phyloP scores from a whole-genome alignment of 2,113 vertebrate genomes.

The Brachionichthys hirsutus region DNA sequence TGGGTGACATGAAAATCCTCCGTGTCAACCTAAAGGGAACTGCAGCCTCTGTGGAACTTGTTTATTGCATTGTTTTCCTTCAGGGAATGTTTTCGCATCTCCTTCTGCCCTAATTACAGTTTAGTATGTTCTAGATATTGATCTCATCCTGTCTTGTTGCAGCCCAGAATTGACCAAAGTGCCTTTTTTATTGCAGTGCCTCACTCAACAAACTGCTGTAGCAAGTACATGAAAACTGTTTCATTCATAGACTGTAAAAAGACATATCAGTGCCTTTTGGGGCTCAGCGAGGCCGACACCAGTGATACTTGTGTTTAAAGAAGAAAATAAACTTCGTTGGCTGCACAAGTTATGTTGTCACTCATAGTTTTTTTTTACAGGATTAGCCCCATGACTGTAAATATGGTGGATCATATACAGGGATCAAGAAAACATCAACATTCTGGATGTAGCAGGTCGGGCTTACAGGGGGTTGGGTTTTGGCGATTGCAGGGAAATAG shows the following conservation, averaged over 20 bases:
- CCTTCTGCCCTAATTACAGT: not conserved
- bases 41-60: conserved; percentile 34
- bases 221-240: conserved; percentile 50
- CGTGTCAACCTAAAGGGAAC: conserved; percentile 48
- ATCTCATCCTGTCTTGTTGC: conserved; percentile 24
- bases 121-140: not conserved
- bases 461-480: no score
- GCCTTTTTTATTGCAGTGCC: conserved; percentile 69
- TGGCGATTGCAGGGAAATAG: no score
- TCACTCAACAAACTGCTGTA: conserved; percentile 42
- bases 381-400: not conserved
- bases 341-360: conserved; percentile 7
- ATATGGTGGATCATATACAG: not conserved
- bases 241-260: conserved; percentile 20
- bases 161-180: conserved; percentile 61
- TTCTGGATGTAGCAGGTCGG: no score
- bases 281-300: conserved; percentile 23
- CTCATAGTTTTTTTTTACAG: not conserved
- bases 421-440: not conserved
- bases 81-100: conserved; percentile 6
- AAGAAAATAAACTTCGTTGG: conserved; percentile 46
- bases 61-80: conserved; percentile 1
- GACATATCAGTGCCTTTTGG: not conserved
- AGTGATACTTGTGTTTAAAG: conserved; percentile 38
- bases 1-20: not conserved